Percentiles rank a stretch among this genome's conserved stretches.
These are phyloP conservation scores for Camponotus fellah DNA, from an alignment of 2,888 invertebrate genomes.

Conservation along the genomic window DNA sequence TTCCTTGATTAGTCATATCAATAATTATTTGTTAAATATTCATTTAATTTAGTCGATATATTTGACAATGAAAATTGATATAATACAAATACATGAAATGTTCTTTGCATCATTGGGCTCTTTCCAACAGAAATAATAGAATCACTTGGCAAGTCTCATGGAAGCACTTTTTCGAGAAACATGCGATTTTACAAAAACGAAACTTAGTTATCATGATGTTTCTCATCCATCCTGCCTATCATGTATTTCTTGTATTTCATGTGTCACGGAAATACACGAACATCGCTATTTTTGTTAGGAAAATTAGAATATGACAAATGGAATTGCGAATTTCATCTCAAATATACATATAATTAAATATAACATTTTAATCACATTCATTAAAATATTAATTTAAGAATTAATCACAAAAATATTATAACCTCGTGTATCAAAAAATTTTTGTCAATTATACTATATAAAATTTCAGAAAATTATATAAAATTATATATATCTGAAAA, in stretches of 20 bases:
- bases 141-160: slow-evolving; percentile 6
- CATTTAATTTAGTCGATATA: neutral
- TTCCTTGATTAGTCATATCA: neutral
- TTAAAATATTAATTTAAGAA: too few relatives aligned
- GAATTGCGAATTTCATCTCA: neutral
- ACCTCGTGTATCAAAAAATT: too few relatives aligned
- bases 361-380: neutral
- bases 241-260: neutral
- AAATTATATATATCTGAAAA: neutral
- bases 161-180: slow-evolving; percentile 11
- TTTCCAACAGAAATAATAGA: slow-evolving; percentile 22
- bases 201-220: slow-evolving; percentile 11
- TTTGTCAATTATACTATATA: neutral
- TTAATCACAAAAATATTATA: too few relatives aligned
- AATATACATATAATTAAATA: neutral
- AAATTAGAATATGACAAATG: slow-evolving; percentile 13
- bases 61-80: neutral
- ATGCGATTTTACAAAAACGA: slow-evolving; percentile 33
- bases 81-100: neutral
- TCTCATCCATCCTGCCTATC: neutral
- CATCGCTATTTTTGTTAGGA: neutral
- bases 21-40: neutral
- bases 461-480: neutral
- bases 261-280: slow-evolving; percentile 14
- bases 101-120: neutral